Conservation (phyloP, 2,113 vertebrate genomes). For the Malurus melanocephalus region DNA sequence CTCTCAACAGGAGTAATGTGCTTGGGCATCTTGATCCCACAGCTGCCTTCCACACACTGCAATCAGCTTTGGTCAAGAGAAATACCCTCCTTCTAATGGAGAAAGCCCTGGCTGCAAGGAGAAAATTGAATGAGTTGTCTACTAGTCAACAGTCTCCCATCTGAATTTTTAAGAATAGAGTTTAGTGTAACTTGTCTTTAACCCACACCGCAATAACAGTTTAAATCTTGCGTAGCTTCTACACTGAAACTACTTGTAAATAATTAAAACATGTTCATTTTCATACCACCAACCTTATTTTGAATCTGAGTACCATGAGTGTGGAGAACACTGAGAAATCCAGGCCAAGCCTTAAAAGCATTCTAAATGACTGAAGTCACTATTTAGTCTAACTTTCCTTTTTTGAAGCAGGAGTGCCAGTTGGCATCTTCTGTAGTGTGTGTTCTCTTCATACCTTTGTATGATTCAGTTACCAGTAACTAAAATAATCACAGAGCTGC, state of each 20-base stretch:
- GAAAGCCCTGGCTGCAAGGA: not conserved
- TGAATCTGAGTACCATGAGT: not conserved
- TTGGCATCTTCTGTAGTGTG: slow-evolving; percentile 15
- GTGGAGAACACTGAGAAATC: not conserved
- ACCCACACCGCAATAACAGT: not conserved
- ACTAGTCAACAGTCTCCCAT: not conserved
- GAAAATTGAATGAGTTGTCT: not conserved
- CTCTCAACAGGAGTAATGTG: accelerated
- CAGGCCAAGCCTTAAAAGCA: slow-evolving; percentile 59
- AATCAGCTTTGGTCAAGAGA: not conserved
- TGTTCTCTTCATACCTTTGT: slow-evolving; percentile 20
- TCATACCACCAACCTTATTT: not conserved
- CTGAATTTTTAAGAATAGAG: not conserved
- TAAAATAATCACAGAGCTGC: slow-evolving; percentile 17
- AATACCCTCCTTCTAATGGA: not conserved
- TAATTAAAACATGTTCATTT: not conserved
- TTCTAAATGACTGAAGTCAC: slow-evolving; percentile 63
- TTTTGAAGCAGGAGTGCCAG: slow-evolving; percentile 31
- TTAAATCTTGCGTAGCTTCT: not conserved
- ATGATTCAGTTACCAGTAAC: slow-evolving; percentile 19
- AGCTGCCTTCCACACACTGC: not conserved
- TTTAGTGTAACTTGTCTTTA: not conserved
- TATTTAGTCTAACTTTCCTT: slow-evolving; percentile 61
- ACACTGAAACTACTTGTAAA: not conserved
- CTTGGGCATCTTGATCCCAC: not conserved